Base-by-base conservation (phyloP, 2,797 vertebrate genomes). In the Loris lydekkerianus region DNA sequence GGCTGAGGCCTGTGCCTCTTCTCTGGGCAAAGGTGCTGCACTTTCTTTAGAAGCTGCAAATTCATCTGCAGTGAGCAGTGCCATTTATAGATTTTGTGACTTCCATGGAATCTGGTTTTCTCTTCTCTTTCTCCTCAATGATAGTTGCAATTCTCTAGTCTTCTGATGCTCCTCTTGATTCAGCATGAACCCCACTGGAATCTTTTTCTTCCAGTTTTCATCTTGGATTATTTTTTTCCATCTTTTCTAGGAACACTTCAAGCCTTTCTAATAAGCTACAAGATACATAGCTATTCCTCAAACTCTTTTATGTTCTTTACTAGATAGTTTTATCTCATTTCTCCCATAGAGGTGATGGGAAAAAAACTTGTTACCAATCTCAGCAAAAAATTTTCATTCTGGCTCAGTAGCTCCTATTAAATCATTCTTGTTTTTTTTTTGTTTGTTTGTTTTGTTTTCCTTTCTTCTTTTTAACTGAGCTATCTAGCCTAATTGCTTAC, bases 211-310 rank as follows among this genome's bases (percentile, higher is more conserved):
- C 86, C 84, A 94, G 83, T 93, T 97, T 97, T 97, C 94, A 92
- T 96, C 96, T 96, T 95, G 95, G 96, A 95, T 97, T 97, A 96
- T 94, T 97, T 97, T 80, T 97, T 97, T 65, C 91, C 93, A 94
- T 97, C 94, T 97, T 93, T 86, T 96, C 80, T 96, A 70, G 84
- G 87, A 93, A 87, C 0, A 1, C 56, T 86, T 97, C 89, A 96
- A 96, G 90, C 86, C 89, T 96, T 92, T 96, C 95, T 96, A 97
- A 97, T 97, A 97, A 97, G 87, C 20, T 85, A 77, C 27, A 67
- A 40, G 93, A 96, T 77, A 89, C 76, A 29, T 40, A 97, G 94
- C 85, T 89, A 97, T 73, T 93, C 67, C 91, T 94, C 86, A 78
- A 27, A 82, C 34, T 87, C 91, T 94, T 83, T 83, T 56, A 63